phyloP scores from a whole-genome alignment of 2,113 vertebrate species.

The Rhombomys opimus region DNA sequence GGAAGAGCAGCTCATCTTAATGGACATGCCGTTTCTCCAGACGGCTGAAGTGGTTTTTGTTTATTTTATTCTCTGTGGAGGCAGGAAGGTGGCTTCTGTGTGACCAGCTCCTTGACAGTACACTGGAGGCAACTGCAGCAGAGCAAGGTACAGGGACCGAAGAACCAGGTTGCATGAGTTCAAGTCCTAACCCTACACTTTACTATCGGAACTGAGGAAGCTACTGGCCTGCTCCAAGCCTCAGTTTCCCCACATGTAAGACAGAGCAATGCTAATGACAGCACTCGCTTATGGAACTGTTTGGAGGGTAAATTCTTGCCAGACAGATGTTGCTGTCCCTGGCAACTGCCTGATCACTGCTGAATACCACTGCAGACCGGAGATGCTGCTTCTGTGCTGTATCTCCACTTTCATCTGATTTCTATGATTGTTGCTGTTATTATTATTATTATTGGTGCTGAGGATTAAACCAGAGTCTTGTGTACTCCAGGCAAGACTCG shows the following conservation, averaged over 20 bases:
- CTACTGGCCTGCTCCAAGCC: not conserved
- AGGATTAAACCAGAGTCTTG: not conserved
- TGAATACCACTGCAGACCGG: not conserved
- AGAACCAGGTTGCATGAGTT: not conserved
- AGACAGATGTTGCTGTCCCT: not conserved
- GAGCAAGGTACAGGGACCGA: not conserved
- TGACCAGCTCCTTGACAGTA: not conserved
- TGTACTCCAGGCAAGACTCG: not conserved
- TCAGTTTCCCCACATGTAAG: not conserved
- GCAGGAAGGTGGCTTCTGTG: not conserved
- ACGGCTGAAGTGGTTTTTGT: not conserved
- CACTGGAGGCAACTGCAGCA: not conserved
- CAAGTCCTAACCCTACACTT: not conserved
- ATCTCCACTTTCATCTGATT: not conserved
- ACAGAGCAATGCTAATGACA: not conserved
- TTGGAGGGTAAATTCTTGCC: not conserved
- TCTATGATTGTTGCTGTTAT: not conserved
- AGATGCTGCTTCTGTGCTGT: not conserved
- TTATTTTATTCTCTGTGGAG: not conserved
- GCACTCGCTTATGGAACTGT: not conserved
- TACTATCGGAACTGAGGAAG: not conserved
- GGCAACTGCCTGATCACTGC: not conserved
- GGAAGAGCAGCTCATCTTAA: not conserved
- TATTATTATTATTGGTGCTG: not conserved
- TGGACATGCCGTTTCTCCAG: not conserved